Percentiles rank a stretch among this genome's conserved stretches.
phyloP scores from a whole-genome alignment of 2,797 vertebrate species.

The Antrozous pallidus region DNA sequence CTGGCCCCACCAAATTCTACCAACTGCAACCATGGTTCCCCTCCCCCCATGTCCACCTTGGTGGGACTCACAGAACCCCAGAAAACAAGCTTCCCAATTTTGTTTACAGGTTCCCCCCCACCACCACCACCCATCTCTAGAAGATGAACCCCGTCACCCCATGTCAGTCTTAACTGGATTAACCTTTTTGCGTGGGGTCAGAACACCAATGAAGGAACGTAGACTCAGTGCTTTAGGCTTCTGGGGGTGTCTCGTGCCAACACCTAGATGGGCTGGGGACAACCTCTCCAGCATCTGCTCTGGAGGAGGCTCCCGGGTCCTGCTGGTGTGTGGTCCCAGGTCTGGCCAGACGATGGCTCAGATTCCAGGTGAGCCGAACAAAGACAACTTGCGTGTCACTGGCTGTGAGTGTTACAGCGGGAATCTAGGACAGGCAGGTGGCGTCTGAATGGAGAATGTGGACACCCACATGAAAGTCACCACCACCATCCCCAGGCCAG shows the following conservation, averaged over 20 bases:
- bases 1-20: not conserved
- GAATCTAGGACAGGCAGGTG: not conserved
- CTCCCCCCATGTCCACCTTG: not conserved
- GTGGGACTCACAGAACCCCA: not conserved
- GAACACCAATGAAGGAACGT: not conserved
- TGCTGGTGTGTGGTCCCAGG: not conserved
- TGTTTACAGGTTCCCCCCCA: not conserved
- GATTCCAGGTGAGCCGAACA: not conserved
- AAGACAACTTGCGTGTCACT: not conserved
- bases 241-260: not conserved
- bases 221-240: not conserved
- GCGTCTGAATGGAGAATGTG: not conserved
- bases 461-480: not conserved
- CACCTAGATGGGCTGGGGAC: not conserved
- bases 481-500: not conserved
- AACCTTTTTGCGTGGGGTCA: not conserved
- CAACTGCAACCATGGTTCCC: accelerated
- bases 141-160: not conserved
- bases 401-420: not conserved
- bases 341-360: not conserved
- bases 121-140: not conserved
- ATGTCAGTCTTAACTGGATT: not conserved
- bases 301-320: not conserved
- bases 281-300: not conserved
- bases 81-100: not conserved